Evolutionary conservation across 2,797 vertebrate genomes (phyloP), one percentile per base, ranked within the genome.

Genomic region (Zenarchopterus dispar): DNA sequence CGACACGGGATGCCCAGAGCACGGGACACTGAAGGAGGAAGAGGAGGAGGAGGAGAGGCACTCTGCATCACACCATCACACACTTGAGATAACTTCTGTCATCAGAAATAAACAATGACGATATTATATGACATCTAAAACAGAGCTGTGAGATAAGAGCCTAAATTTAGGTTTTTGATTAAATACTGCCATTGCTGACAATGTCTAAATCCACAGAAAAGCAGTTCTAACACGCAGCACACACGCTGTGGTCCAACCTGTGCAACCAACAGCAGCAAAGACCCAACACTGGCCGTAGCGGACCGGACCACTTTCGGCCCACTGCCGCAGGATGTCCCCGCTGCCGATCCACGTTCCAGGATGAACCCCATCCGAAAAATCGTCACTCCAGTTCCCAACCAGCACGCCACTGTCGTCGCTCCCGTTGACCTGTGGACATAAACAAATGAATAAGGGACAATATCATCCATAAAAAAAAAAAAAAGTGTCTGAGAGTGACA

Each of bases 261-360:
- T 94, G 81, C 96, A 97, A 0, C 83, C 94, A 54, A 97, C 92
- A 0, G 95, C 95, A 0, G 96, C 96, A 4, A 96, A 97, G 28
- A 97, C 94, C 96, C 96, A 96, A 78, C 95, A 96, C 77, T 97
- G 96, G 53, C 96, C 94, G 0, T 94, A 97, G 51, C 86, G 77
- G 72, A 97, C 95, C 0, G 89, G 92, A 21, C 93, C 91, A 39
- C 92, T 82, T 0, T 82, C 75, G 53, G 83, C 92, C 96, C 96
- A 97, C 66, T 91, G 85, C 23, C 60, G 78, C 60, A 96, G 90
- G 55, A 97, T 96, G 56, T 94, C 93, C 66, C 92, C 91, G 0
- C 95, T 96, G 47, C 95, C 92, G 0, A 88, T 93, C 96, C 95
- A 97, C 53, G 10, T 39, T 70, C 90, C 89, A 1, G 96, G 96